phyloP scores from a whole-genome alignment of 2,113 vertebrate genomes.

The Nibea albiflora region DNA sequence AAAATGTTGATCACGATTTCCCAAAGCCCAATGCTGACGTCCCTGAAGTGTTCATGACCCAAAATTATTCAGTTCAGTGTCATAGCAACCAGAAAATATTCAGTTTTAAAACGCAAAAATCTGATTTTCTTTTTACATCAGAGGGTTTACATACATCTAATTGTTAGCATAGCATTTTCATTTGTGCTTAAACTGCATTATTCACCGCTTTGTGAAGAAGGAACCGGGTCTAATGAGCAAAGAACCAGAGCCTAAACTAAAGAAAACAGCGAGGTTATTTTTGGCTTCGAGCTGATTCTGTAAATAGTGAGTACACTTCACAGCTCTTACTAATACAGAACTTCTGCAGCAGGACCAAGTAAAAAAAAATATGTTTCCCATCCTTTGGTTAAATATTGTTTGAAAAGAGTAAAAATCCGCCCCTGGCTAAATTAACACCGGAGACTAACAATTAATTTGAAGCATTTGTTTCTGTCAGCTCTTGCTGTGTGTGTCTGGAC shows the following conservation, averaged over 20 bases:
- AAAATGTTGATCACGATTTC: too few relatives aligned
- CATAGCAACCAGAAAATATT: too few relatives aligned
- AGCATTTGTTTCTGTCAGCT: not conserved
- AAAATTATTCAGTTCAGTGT: too few relatives aligned
- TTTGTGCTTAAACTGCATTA: not conserved
- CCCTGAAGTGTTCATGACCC: too few relatives aligned
- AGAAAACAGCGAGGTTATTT: not conserved
- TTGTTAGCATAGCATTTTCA: too few relatives aligned
- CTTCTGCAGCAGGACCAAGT: not conserved
- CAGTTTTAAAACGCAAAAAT: too few relatives aligned
- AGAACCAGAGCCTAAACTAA: not conserved
- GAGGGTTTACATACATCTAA: too few relatives aligned
- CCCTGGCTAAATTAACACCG: not conserved
- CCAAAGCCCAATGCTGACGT: too few relatives aligned
- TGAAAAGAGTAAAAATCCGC: not conserved
- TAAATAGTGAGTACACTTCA: not conserved
- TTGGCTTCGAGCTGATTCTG: too few relatives aligned
- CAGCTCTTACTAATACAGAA: not conserved
- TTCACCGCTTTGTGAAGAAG: not conserved
- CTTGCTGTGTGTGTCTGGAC: not conserved
- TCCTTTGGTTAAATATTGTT: not conserved
- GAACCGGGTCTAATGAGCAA: not conserved
- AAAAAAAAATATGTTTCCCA: not conserved
- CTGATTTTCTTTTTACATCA: too few relatives aligned
- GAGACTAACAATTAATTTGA: constrained; percentile 7